These are phyloP conservation scores for Galerucella nymphaeae DNA, from an alignment of 2,888 invertebrate genomes.

Conservation along the genomic window DNA sequence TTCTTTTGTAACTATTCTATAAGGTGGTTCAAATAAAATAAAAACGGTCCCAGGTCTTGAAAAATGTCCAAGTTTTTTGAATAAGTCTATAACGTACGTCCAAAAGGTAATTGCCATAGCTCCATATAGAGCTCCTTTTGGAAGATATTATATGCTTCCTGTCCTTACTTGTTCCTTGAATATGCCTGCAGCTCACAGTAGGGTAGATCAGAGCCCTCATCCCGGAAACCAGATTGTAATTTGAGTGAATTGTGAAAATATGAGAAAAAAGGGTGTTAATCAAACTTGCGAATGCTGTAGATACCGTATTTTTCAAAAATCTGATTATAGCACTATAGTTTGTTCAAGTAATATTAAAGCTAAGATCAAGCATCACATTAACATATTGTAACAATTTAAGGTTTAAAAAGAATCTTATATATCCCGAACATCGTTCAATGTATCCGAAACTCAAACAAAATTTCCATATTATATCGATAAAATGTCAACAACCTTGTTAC, in stretches of 20 bases:
- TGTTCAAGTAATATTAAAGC: not conserved
- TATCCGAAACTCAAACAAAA: not conserved
- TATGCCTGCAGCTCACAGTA: no score
- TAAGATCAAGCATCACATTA: not conserved
- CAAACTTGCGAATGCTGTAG: not conserved
- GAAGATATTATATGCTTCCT: no score
- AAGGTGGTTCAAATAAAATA: not conserved
- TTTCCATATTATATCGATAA: slow-evolving; percentile 9
- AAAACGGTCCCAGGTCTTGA: no score
- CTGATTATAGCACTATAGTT: not conserved
- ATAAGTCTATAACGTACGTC: no score
- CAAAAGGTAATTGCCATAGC: no score
- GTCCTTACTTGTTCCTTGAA: no score
- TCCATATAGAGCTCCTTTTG: no score
- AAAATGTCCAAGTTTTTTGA: no score
- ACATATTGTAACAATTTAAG: not conserved
- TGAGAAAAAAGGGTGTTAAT: not conserved
- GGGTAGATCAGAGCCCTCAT: no score
- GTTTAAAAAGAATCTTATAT: not conserved
- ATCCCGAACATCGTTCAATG: not conserved
- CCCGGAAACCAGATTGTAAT: no score
- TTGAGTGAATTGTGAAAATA: no score
- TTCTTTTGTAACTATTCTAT: not conserved
- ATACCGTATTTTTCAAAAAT: not conserved
- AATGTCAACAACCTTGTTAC: slow-evolving; percentile 5